phyloP scores from a whole-genome alignment of 2,888 invertebrate genomes.

The Harmothoe impar region DNA sequence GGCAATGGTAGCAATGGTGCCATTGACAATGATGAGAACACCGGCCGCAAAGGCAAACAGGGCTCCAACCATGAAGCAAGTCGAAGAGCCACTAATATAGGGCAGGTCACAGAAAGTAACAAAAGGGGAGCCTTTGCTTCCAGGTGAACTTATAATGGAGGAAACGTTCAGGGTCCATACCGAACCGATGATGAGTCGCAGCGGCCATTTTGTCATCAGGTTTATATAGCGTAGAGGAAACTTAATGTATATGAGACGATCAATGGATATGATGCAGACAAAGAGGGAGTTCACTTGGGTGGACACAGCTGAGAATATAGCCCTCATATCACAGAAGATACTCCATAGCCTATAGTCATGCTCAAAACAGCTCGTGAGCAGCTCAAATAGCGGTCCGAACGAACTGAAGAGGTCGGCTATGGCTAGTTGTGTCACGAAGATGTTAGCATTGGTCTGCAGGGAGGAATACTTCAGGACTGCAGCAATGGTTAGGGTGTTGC shows the following conservation, averaged over 20 bases:
- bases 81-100: neutral
- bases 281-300: neutral
- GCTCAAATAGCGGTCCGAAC: neutral
- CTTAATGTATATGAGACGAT: neutral
- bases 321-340: neutral
- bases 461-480: neutral
- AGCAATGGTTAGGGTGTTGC: neutral
- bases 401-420: neutral
- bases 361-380: neutral
- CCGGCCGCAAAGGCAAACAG: neutral
- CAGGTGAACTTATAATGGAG: neutral
- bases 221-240: neutral
- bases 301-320: neutral
- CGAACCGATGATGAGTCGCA: neutral
- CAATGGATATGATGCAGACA: neutral
- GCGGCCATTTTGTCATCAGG: neutral
- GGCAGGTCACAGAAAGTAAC: slow-evolving; percentile 11
- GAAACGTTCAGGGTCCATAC: neutral
- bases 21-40: neutral
- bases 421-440: neutral
- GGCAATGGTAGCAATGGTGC: neutral
- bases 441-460: neutral
- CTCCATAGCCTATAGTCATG: neutral
- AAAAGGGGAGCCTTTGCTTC: neutral
- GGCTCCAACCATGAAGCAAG: neutral